Conservation (phyloP, 2,113 vertebrate genomes). For the Pelobates fuscus region DNA sequence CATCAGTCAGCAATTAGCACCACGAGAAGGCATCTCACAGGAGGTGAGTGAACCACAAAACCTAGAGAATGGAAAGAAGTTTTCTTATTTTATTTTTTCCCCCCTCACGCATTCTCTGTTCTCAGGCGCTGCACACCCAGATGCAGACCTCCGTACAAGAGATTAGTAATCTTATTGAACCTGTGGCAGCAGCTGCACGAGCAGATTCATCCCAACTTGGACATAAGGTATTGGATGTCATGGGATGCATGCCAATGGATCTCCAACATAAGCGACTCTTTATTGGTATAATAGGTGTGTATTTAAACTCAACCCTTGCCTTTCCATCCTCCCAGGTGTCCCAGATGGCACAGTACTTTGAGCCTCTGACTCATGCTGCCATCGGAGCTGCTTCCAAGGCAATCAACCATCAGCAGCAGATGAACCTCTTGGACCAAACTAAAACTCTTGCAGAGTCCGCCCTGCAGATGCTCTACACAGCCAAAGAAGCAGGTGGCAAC, state of each 20-base stretch:
- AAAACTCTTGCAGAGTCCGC: conserved; percentile 93
- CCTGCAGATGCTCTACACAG: conserved; percentile 93
- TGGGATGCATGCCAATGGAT: fast-evolving
- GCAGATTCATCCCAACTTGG: conserved; percentile 93
- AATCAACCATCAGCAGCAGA: conserved; percentile 95
- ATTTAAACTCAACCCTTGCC: background rate
- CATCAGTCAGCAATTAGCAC: conserved; percentile 92
- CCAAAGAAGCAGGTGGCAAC: conserved; percentile 96
- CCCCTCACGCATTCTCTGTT: conserved; percentile 28
- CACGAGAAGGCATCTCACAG: conserved; percentile 90
- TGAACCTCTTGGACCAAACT: conserved; percentile 96
- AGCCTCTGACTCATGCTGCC: conserved; percentile 89
- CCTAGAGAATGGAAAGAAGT: background rate
- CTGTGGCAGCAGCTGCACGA: conserved; percentile 83
- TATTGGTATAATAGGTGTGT: background rate
- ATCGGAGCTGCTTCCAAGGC: conserved; percentile 92
- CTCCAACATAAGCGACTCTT: too few relatives aligned
- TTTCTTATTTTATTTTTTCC: background rate
- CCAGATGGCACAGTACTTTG: conserved; percentile 97
- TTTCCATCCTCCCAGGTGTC: conserved; percentile 81
- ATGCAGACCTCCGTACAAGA: conserved; percentile 96
- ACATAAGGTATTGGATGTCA: conserved; percentile 80
- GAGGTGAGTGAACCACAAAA: conserved; percentile 86
- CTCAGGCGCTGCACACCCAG: conserved; percentile 90
- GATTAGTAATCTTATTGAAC: conserved; percentile 93